A percentile compares a stretch with the other conserved stretches of the same genome.
Conservation (phyloP, 2,113 vertebrate genomes). For the Brachionichthys hirsutus region DNA sequence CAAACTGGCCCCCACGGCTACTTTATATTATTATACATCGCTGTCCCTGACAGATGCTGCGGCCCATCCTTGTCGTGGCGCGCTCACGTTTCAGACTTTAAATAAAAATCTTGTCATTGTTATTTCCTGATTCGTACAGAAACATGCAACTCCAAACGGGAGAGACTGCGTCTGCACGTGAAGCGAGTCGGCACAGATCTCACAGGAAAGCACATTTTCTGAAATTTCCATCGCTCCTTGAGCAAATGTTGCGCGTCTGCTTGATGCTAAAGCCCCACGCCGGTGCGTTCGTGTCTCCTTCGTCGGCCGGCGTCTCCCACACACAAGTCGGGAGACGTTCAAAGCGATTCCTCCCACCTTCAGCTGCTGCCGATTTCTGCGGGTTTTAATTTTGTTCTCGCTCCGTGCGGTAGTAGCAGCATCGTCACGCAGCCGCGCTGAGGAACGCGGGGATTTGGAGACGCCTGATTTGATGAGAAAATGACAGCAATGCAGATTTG, state of each 20-base stretch:
- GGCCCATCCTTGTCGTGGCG: no score
- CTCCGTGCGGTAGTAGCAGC: no score
- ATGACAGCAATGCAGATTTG: constrained; percentile 1
- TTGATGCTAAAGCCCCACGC: constrained; percentile 45
- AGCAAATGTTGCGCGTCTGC: background rate
- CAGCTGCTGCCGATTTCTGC: constrained; percentile 53
- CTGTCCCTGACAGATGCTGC: no score
- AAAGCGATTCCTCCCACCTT: constrained; percentile 63
- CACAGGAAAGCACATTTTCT: no score
- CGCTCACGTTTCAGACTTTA: no score
- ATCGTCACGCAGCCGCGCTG: background rate
- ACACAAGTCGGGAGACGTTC: constrained; percentile 49
- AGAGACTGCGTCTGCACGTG: no score
- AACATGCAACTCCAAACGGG: no score
- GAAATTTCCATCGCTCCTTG: background rate
- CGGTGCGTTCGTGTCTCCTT: constrained; percentile 41
- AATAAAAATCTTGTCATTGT: no score
- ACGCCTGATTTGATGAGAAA: constrained; percentile 6
- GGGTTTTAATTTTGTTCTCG: constrained; percentile 32
- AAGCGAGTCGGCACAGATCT: no score
- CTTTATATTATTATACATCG: no score
- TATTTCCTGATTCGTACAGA: no score
- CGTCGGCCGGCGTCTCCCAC: constrained; percentile 51
- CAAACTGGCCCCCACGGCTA: no score
- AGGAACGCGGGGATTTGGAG: constrained; percentile 1